phyloP scores from a whole-genome alignment of 2,888 invertebrate genomes.

The Spatulosminthurus flaviceps region DNA sequence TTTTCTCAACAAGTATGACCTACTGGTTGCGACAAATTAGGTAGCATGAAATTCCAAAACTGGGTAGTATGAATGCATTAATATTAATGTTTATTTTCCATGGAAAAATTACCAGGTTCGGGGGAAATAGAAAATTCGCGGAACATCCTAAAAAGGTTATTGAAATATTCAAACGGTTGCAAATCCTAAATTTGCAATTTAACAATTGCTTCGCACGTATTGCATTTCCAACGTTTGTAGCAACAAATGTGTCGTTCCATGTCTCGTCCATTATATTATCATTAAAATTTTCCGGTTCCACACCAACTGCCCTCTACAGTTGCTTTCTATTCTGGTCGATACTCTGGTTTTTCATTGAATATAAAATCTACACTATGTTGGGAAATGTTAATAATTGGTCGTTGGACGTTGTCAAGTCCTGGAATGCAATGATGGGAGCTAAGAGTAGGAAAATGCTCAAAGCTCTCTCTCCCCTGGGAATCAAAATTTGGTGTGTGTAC shows the following conservation, averaged over 20 bases:
- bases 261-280: neutral
- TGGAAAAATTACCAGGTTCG: conserved; percentile 14
- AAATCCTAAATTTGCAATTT: conserved; percentile 4
- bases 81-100: neutral
- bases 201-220: neutral
- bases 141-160: neutral
- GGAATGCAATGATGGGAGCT: neutral
- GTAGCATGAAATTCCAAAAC: too few relatives aligned
- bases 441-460: conserved; percentile 1
- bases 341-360: neutral
- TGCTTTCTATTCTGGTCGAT: neutral
- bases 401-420: neutral
- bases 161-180: neutral
- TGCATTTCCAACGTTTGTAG: neutral
- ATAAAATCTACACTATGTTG: neutral
- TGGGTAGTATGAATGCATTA: neutral
- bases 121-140: neutral
- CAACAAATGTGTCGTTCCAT: neutral
- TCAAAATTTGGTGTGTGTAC: neutral
- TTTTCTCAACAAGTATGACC: neutral
- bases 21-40: conserved; percentile 19
- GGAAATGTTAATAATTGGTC: neutral
- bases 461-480: neutral
- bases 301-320: neutral
- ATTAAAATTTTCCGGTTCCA: neutral